phyloP scores from a whole-genome alignment of 2,113 vertebrate genomes.

The Bungarus multicinctus region DNA sequence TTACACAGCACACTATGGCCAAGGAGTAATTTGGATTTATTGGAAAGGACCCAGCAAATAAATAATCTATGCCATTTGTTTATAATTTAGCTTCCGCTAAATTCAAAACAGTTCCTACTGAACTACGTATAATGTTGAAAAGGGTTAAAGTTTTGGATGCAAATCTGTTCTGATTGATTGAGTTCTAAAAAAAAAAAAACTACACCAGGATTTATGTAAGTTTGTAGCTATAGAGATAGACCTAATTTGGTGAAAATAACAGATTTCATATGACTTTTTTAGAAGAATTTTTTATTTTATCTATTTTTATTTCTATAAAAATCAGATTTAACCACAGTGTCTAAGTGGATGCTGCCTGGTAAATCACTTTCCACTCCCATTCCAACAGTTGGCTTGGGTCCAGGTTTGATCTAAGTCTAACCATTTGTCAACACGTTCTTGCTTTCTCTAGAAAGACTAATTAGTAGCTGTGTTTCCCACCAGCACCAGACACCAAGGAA shows the following conservation, averaged over 20 bases:
- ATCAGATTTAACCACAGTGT: not conserved
- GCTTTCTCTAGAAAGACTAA: not conserved
- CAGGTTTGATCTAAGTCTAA: not conserved
- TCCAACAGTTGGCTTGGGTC: not conserved
- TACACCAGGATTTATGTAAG: not conserved
- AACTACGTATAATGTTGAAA: not conserved
- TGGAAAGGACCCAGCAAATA: not conserved
- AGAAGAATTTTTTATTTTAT: not conserved
- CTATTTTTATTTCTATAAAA: not conserved
- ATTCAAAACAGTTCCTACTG: not conserved
- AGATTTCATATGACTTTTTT: not conserved
- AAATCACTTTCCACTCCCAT: not conserved
- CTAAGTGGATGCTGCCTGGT: not conserved
- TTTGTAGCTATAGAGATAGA: not conserved
- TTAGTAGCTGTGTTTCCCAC: not conserved
- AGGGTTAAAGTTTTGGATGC: not conserved
- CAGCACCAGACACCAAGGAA: not conserved
- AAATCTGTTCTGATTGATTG: not conserved
- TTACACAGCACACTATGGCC: not conserved
- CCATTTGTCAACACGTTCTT: not conserved
- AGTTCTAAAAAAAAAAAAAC: not conserved
- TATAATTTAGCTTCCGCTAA: not conserved
- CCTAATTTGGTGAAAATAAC: not conserved
- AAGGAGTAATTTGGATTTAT: not conserved
- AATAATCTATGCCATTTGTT: not conserved